Evolutionary conservation across 1,140 invertebrate species (phyloP).

Genomic region (Drosophila burlai): DNA sequence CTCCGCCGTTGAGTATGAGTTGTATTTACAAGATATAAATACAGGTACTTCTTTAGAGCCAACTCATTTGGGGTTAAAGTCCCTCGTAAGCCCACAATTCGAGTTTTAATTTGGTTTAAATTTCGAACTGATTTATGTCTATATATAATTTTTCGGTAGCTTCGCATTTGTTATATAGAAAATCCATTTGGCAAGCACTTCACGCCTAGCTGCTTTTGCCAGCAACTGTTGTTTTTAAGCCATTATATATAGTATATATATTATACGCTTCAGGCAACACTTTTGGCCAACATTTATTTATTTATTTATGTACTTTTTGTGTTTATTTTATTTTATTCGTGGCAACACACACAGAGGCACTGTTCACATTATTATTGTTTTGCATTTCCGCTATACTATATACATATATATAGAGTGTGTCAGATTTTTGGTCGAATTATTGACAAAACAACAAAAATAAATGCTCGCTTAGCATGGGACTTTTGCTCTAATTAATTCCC

Average conservation of each 20-base stretch:
- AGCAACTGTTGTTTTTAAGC: constrained; percentile 48
- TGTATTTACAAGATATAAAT: constrained; percentile 11
- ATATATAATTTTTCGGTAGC: constrained; percentile 11
- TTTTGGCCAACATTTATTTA: constrained; percentile 72
- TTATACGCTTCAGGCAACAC: constrained; percentile 51
- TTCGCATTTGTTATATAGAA: constrained; percentile 67
- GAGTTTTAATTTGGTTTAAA: constrained; percentile 40
- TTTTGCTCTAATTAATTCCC: constrained; percentile 47
- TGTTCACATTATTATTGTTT: constrained; percentile 57
- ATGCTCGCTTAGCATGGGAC: constrained; percentile 58
- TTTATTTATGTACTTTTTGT: constrained; percentile 41
- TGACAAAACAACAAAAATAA: constrained; percentile 77
- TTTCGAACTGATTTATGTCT: constrained; percentile 51
- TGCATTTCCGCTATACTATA: constrained; percentile 70
- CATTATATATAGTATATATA: constrained; percentile 30
- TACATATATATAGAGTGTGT: constrained; percentile 25
- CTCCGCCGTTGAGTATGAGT: background rate
- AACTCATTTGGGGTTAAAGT: constrained; percentile 11
- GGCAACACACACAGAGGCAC: constrained; percentile 49
- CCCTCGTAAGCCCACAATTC: background rate
- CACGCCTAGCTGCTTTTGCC: constrained; percentile 75
- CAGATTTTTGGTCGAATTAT: constrained; percentile 49
- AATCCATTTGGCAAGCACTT: constrained; percentile 81
- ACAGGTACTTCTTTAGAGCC: constrained; percentile 24
- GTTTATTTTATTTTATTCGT: constrained; percentile 37